Evolutionary conservation across 2,888 invertebrate species (phyloP).

Genomic region (Drosophila quinaria): DNA sequence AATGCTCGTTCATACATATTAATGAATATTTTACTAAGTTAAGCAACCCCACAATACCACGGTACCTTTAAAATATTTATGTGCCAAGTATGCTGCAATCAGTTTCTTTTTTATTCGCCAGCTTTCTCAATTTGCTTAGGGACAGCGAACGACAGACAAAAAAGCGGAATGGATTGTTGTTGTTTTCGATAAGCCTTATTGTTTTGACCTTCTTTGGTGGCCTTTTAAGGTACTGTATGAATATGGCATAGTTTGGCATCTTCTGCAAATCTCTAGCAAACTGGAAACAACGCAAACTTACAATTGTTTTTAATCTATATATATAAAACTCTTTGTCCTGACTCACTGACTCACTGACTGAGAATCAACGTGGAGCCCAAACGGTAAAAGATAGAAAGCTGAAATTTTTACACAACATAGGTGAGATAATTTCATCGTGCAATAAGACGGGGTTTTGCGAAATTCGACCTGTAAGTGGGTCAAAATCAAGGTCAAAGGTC

Average conservation of each 20-base stretch:
- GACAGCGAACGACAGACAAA: not conserved
- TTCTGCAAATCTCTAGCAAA: not conserved
- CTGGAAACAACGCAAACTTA: no score
- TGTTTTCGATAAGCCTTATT: not conserved
- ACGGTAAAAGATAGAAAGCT: no score
- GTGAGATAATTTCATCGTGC: no score
- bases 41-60: conserved; percentile 15
- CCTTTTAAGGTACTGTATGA: not conserved
- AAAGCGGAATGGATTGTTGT: not conserved
- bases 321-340: no score
- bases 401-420: no score
- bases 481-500: no score
- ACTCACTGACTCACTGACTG: no score
- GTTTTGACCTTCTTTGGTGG: not conserved
- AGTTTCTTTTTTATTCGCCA: not conserved
- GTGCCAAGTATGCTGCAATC: conserved; percentile 16
- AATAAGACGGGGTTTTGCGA: no score
- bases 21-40: conserved; percentile 15
- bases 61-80: conserved; percentile 9
- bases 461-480: no score
- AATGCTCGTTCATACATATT: conserved; percentile 5
- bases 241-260: not conserved
- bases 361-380: no score
- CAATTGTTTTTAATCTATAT: no score
- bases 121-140: conserved; percentile 8